These are phyloP conservation scores for Elmis aenea DNA, from an alignment of 2,888 invertebrate species.

Conservation along the genomic window DNA sequence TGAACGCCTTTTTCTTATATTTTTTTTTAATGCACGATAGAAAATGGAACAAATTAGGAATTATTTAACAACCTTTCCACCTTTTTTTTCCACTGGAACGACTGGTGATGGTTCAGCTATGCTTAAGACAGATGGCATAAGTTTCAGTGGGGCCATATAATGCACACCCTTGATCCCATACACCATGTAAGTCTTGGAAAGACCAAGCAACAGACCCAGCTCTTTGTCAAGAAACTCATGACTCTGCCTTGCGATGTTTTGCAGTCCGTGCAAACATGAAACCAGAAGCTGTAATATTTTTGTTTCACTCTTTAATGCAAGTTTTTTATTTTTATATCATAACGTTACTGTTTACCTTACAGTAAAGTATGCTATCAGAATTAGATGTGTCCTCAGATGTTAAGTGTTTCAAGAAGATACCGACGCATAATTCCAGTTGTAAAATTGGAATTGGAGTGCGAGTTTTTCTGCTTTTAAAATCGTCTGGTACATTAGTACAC, in stretches of 20 bases:
- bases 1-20: not conserved
- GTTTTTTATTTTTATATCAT: not conserved
- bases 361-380: constrained; percentile 49
- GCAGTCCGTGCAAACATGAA: constrained; percentile 39
- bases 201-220: constrained; percentile 54
- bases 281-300: constrained; percentile 51
- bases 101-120: constrained; percentile 47
- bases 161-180: constrained; percentile 49
- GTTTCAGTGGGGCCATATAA: constrained; percentile 48
- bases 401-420: constrained; percentile 45
- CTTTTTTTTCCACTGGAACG: constrained; percentile 44
- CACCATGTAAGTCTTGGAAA: constrained; percentile 54
- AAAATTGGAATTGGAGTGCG: constrained; percentile 10
- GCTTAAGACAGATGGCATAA: constrained; percentile 59
- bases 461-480: constrained; percentile 17
- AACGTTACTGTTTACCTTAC: constrained; percentile 44
- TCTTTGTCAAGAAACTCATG: constrained; percentile 37
- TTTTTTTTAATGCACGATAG: too few relatives aligned
- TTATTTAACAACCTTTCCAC: constrained; percentile 53
- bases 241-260: constrained; percentile 38
- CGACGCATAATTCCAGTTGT: constrained; percentile 40
- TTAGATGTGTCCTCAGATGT: constrained; percentile 40
- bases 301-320: too few relatives aligned
- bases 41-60: constrained; percentile 5
- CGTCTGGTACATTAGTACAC: constrained; percentile 26